A percentile compares a stretch with the other conserved stretches of the same genome.
Conservation (phyloP, 2,113 vertebrate species). For the Buteo buteo region DNA sequence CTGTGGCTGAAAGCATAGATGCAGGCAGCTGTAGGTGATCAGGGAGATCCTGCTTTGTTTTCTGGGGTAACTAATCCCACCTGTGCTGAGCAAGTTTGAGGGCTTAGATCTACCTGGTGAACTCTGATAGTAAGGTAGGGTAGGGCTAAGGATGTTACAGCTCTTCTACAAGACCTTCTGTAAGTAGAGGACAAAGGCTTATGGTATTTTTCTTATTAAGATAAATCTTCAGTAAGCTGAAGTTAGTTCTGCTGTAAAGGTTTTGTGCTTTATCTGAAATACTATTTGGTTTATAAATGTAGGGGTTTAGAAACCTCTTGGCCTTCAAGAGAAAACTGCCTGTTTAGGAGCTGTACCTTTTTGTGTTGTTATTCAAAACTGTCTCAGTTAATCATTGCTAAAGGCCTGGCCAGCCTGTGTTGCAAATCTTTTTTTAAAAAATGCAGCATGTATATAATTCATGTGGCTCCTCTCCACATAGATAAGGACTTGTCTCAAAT, state of each 20-base stretch:
- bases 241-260: slow-evolving; percentile 26
- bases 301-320: slow-evolving; percentile 27
- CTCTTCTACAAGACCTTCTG: not conserved
- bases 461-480: not conserved
- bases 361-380: slow-evolving; percentile 9
- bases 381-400: slow-evolving; percentile 21
- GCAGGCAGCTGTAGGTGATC: not conserved
- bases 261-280: slow-evolving; percentile 26
- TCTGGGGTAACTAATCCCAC: not conserved
- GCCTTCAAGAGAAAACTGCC: slow-evolving; percentile 23
- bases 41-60: not conserved
- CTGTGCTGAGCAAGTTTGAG: not conserved
- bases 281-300: not conserved
- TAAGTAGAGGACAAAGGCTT: not conserved
- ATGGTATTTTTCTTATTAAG: not conserved
- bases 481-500: slow-evolving; percentile 30
- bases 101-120: fast-evolving
- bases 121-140: not conserved
- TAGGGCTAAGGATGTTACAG: not conserved
- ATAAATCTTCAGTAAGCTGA: slow-evolving; percentile 1
- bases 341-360: not conserved
- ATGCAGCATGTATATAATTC: not conserved
- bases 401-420: not conserved
- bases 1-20: not conserved
- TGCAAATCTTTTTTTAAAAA: slow-evolving; percentile 8